Base-by-base conservation (phyloP, 2,113 vertebrate genomes). In the Triplophysa rosa region DNA sequence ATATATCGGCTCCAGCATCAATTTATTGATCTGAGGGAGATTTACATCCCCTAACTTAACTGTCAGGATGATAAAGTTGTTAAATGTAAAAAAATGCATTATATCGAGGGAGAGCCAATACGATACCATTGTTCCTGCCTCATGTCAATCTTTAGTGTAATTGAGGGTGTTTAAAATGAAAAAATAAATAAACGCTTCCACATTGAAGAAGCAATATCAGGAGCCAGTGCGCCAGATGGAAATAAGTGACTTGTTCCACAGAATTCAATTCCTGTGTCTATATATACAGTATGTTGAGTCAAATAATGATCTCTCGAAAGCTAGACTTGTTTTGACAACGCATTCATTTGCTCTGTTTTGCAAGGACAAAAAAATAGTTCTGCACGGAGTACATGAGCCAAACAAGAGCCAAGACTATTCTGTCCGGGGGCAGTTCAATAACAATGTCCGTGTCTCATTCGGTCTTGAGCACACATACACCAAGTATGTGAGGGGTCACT, bases 1-100 rank as follows among this genome's bases (percentile, higher is more conserved):
- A 80, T 80, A 78, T 74, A 75, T 81, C 37, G 49, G 14, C 78
- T 29, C 24, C n/a, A 17, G 62, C 47, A 63, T 67, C 78, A 75
- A 83, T 77, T 67, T 81, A 86, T 83, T 72, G 79, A 81, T 71
- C 71, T 45, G 14, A 75, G 47, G 21, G 47, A 74, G 62, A 67
- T 86, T 81, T 79, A 77, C 79, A 64, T 83, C 54, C 65, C 37
- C 45, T 80, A 82, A 74, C 82, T 81, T 84, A 82, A 67, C 72
- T 82, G 80, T 66, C 82, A 80, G 29, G 59, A 72, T 75, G 69
- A 83, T 62, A 64, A 54, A 77, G 80, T 45, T 66, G 21, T 64
- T 67, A 79, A 70, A 78, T 58, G 64, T 73, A 65, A 76, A 73
- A 76, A 76, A 33, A 3, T 49, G 24, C n/a, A n/a, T 64, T 65